These are phyloP conservation scores for Erebia aethiops DNA, from an alignment of 2,888 invertebrate genomes.

Conservation along the genomic window DNA sequence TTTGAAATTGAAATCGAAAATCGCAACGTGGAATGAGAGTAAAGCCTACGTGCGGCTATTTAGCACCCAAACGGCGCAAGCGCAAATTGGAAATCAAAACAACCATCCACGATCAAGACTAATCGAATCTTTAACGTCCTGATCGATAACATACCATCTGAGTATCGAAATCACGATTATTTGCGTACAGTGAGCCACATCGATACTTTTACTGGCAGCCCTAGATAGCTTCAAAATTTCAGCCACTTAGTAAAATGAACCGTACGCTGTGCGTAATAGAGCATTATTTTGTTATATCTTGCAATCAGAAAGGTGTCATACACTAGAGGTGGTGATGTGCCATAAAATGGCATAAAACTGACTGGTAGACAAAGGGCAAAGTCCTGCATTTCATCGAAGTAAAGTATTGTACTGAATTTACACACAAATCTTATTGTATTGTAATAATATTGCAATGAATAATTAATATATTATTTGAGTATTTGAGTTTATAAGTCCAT, in stretches of 20 bases:
- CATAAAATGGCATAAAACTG: too few relatives aligned
- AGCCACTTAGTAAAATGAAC: conserved; percentile 50
- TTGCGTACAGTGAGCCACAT: conserved; percentile 54
- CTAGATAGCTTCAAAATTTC: conserved; percentile 21
- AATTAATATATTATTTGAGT: too few relatives aligned
- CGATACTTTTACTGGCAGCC: conserved; percentile 19
- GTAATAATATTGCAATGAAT: too few relatives aligned
- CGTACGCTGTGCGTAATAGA: conserved; percentile 49
- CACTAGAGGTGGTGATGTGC: too few relatives aligned
- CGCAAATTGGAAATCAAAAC: conserved; percentile 83
- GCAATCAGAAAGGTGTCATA: conserved; percentile 20
- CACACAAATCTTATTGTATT: too few relatives aligned
- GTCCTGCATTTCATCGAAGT: too few relatives aligned
- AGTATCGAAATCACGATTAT: conserved; percentile 80
- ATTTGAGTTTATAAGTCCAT: too few relatives aligned
- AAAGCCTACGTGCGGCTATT: conserved; percentile 78
- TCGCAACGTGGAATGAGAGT: conserved; percentile 65
- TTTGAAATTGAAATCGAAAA: conserved; percentile 67
- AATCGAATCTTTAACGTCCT: conserved; percentile 78
- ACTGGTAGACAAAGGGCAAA: too few relatives aligned
- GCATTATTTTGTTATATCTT: conserved; percentile 4
- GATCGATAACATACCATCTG: conserved; percentile 78
- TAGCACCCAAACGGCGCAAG: conserved; percentile 77
- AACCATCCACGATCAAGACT: conserved; percentile 78
- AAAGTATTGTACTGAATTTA: too few relatives aligned